Evolutionary conservation across 2,797 vertebrate genomes (phyloP).

Genomic region (Coregonus sp.): DNA sequence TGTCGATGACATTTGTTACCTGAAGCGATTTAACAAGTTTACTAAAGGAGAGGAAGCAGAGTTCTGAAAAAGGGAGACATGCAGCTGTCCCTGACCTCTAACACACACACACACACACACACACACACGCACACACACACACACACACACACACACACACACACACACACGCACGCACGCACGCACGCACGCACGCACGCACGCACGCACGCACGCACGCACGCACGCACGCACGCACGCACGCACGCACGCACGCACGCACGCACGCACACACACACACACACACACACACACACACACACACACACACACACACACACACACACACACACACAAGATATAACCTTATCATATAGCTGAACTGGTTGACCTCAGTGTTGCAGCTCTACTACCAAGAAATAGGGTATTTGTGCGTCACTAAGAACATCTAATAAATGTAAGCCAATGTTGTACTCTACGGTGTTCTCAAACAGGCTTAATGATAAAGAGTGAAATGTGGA

Average conservation of each 20-base stretch:
- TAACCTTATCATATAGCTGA: neutral
- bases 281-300: neutral
- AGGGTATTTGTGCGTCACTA: neutral
- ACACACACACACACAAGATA: neutral
- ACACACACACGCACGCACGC: neutral
- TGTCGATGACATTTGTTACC: slow-evolving; percentile 76
- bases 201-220: too few species aligned
- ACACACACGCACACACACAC: neutral
- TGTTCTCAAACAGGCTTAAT: slow-evolving; percentile 27
- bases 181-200: neutral
- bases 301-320: slow-evolving; percentile 3
- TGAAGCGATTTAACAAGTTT: slow-evolving; percentile 68
- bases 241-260: neutral
- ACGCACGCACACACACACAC: neutral
- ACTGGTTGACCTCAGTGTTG: neutral
- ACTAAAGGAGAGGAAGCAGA: slow-evolving; percentile 72
- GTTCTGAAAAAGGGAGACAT: slow-evolving; percentile 33
- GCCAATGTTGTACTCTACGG: neutral
- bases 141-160: neutral
- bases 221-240: neutral
- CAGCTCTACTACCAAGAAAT: neutral
- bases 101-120: slow-evolving; percentile 4
- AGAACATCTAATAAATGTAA: neutral
- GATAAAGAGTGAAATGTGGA: slow-evolving; percentile 42
- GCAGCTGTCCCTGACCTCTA: slow-evolving; percentile 20